phyloP scores from a whole-genome alignment of 2,888 invertebrate genomes.

The Tinea semifulvella region DNA sequence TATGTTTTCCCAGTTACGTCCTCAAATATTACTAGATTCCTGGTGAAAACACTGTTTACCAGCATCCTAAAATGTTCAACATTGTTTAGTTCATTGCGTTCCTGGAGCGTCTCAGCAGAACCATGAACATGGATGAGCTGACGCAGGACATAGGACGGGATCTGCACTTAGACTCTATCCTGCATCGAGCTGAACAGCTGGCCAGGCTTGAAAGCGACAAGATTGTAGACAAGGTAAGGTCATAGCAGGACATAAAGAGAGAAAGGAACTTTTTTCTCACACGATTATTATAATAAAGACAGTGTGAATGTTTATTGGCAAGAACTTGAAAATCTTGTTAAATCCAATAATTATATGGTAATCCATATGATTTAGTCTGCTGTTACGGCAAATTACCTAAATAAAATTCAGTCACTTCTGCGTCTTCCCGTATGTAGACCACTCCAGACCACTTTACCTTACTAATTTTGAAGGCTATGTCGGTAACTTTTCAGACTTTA shows the following conservation, averaged over 20 bases:
- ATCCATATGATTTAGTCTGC: neutral
- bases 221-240: conserved; percentile 80
- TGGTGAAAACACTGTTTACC: too few species aligned
- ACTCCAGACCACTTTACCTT: too few species aligned
- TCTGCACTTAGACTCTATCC: conserved; percentile 82
- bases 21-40: too few species aligned
- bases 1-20: too few species aligned
- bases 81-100: conserved; percentile 83
- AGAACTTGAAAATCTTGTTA: neutral
- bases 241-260: too few species aligned
- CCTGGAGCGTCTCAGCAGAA: conserved; percentile 82
- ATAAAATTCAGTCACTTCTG: too few species aligned
- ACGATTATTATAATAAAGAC: too few species aligned
- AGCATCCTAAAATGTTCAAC: too few species aligned
- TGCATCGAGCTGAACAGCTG: conserved; percentile 87
- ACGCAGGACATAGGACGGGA: conserved; percentile 83
- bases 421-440: too few species aligned
- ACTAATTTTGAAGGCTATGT: too few species aligned
- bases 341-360: neutral
- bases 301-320: neutral
- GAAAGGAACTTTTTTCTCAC: too few species aligned
- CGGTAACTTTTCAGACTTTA: too few species aligned
- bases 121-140: conserved; percentile 86
- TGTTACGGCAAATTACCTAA: neutral
- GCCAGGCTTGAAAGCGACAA: conserved; percentile 83